Base-by-base conservation (phyloP, 2,797 vertebrate genomes). In the Tachyglossus aculeatus region DNA sequence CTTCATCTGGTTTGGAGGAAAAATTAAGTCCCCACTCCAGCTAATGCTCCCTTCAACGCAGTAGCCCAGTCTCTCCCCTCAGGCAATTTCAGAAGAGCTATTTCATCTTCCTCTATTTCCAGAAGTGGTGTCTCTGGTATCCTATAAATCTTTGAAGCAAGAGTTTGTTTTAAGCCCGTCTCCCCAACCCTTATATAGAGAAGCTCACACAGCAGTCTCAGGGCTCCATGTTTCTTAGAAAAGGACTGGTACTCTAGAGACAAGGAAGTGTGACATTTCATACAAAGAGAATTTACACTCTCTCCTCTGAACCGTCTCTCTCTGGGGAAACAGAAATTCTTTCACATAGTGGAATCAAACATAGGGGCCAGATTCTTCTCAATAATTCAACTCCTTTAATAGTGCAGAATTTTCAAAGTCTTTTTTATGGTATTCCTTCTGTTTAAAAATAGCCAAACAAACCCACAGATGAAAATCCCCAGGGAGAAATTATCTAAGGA, bases 31-130 rank as follows among this genome's bases (percentile, higher is more conserved):
- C 52, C 25, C 33, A 5, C 22, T 2, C 8, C 25, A n/a, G 32
- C 25, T 62, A 33, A 37, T 0, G 2, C 3, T 9, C 2, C 9
- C 1, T 0, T 22, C 60, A 39, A 9, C 18, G 15, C 0, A 9
- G 8, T 9, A 8, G 1, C 9, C 9, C 44, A 21, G 29, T 10
- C 31, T 14, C 34, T 29, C 51, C 19, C 44, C 36, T n/a, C 2
- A 0, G 36, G 25, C 6, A 14, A 4, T 44, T 71, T 18, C 19
- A 0, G 19, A 8, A 6, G 16, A 60, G 25, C 21, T 22, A 8
- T n/a, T 40, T 2, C 7, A 21, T 22, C 50, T 15, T 48, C 10
- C 7, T 22, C 11, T 4, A n/a, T 4, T 2, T 24, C 14, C 1
- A 0, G 21, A 5, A n/a, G 27, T 36, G 43, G 19, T 16, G 15